Conservation (phyloP, 2,797 vertebrate genomes). For the Manis crassicaudata region DNA sequence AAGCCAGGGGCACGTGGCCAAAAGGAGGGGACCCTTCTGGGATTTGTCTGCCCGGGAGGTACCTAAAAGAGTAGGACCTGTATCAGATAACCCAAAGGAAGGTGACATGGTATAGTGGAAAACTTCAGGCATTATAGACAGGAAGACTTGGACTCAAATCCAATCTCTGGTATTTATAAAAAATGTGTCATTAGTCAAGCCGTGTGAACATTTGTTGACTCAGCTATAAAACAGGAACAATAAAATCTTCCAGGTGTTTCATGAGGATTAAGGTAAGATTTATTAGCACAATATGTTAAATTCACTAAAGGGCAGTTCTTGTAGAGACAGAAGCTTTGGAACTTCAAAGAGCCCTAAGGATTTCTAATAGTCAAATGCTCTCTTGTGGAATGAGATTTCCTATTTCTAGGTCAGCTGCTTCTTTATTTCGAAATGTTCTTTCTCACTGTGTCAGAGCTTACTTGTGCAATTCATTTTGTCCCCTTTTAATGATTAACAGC, state of each 20-base stretch:
- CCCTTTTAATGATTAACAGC: slow-evolving; percentile 10
- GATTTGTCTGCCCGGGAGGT: neutral
- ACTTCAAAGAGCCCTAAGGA: neutral
- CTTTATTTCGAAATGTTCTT: neutral
- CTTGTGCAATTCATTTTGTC: neutral
- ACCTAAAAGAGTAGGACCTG: neutral
- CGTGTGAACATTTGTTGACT: neutral
- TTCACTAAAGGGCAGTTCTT: neutral
- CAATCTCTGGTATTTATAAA: neutral
- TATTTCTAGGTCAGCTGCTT: neutral
- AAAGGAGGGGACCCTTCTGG: neutral
- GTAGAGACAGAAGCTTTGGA: neutral
- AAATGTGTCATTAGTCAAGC: neutral
- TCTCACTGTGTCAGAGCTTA: neutral
- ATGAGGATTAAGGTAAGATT: neutral
- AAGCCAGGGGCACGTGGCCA: neutral
- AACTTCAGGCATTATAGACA: neutral
- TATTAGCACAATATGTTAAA: neutral
- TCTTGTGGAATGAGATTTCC: neutral
- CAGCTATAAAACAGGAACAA: neutral
- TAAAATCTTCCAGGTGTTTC: neutral
- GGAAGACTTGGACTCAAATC: neutral
- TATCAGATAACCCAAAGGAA: neutral
- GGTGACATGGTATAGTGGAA: rapidly evolving
- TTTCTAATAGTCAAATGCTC: neutral